Evolutionary conservation across 2,888 invertebrate species (phyloP).

Genomic region (Cephus runcator): DNA sequence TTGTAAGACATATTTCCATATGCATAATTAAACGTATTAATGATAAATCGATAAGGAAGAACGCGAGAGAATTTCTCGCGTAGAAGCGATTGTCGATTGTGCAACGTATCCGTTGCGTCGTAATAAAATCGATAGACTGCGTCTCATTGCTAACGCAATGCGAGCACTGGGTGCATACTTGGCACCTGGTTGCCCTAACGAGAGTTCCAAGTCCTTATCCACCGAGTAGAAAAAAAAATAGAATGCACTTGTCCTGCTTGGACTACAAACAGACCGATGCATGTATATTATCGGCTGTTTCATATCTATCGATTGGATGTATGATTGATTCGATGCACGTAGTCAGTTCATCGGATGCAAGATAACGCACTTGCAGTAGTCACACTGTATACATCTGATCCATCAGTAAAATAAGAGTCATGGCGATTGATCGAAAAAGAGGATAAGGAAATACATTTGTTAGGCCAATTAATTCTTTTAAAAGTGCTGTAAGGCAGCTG

Average conservation of each 20-base stretch:
- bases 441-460: no score
- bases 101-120: slow-evolving; percentile 7
- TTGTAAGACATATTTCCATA: background rate
- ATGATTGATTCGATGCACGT: slow-evolving; percentile 8
- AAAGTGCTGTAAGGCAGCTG: background rate
- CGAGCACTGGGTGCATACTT: slow-evolving; percentile 20
- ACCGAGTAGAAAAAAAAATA: background rate
- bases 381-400: background rate
- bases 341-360: slow-evolving; percentile 1
- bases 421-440: no score
- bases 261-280: background rate
- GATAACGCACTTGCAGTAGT: background rate
- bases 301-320: slow-evolving; percentile 11
- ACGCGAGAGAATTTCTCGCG: background rate
- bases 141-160: slow-evolving; percentile 37
- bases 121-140: slow-evolving; percentile 27
- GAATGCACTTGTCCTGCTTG: background rate
- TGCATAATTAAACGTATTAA: background rate
- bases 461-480: background rate
- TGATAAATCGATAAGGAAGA: background rate
- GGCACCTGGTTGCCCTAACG: slow-evolving; percentile 33
- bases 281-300: background rate
- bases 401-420: background rate
- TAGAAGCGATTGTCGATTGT: background rate
- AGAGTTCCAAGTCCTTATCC: slow-evolving; percentile 13